Base-by-base conservation (phyloP, 2,797 vertebrate genomes). In the Cottoperca gobio region DNA sequence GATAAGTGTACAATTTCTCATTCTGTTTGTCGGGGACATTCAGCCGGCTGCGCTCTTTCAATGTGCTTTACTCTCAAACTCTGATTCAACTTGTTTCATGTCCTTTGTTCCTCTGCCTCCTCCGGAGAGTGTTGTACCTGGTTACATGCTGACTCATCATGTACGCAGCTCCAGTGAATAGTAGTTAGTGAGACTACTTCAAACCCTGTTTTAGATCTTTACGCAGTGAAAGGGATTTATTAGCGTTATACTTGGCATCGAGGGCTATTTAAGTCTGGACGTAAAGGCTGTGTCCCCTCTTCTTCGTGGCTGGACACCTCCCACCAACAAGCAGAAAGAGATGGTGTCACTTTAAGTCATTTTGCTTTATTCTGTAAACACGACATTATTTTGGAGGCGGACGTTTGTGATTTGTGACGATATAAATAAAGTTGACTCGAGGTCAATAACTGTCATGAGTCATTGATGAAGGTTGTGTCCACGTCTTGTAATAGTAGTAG, bases 41-140 rank as follows among this genome's bases (percentile, higher is more conserved):
- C 37, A 73, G 67, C 60, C 48, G 23, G 24, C 60, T n/a, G 16
- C 19, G 49, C 50, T 53, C 26, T 72, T 67, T 50, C 73, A 64
- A 33, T 28, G 54, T 55, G 69, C 65, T 68, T 77, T 40, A 53
- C 73, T 28, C 57, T 75, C 12, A 2, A 49, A 37, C 39, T 62
- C 66, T 86, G 61, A 83, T 71, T 80, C 59, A 81, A 62, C 82
- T 71, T 31, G 39, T 37, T 50, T 70, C 21, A 14, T 71, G 81
- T 61, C 45, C 77, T 75, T 73, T 82, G 64, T 55, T 84, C 78
- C 64, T 80, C 67, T 64, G 76, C 88, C 81, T 76, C 73, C 79
- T 74, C 68, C 78, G 64, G 61, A 82, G 28, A 48, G 67, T 9
- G n/a, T n/a, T 59, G 55, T 10, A 63, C 46, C 43, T 35, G 7